Evolutionary conservation across 2,888 invertebrate species (phyloP).

Genomic region (Nephrocerus scutellatus): DNA sequence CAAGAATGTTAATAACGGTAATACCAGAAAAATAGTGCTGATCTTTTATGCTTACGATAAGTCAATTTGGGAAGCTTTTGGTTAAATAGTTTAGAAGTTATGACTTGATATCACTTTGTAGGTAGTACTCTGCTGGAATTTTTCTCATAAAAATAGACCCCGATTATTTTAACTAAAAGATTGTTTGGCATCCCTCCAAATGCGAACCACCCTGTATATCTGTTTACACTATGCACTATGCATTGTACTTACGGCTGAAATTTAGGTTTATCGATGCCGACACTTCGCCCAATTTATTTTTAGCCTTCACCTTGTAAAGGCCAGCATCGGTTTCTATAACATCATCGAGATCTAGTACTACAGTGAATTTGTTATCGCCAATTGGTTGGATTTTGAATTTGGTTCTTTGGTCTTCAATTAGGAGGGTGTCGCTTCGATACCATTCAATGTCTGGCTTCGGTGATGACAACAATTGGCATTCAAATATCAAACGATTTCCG

Average conservation of each 20-base stretch:
- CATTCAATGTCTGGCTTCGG: constrained; percentile 89
- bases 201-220: no score
- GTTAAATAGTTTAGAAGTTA: no score
- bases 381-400: constrained; percentile 83
- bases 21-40: no score
- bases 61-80: no score
- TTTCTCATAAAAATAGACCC: no score
- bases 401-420: constrained; percentile 77
- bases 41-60: no score
- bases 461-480: constrained; percentile 80
- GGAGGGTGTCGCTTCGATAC: constrained; percentile 81
- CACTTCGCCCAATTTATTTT: constrained; percentile 95
- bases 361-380: constrained; percentile 77
- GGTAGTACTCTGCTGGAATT: no score
- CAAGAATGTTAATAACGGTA: no score
- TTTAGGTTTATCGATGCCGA: constrained; percentile 95
- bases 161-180: no score
- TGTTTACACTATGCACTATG: no score
- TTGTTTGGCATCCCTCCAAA: no score
- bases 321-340: constrained; percentile 94
- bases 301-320: constrained; percentile 93
- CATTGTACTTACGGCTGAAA: constrained; percentile 83
- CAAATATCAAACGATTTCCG: constrained; percentile 89
- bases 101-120: no score
- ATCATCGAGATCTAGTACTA: constrained; percentile 89